Percentiles rank a stretch among this genome's conserved stretches.
phyloP scores from a whole-genome alignment of 1,140 invertebrate genomes.

The Thaumetopoea pityocampa region DNA sequence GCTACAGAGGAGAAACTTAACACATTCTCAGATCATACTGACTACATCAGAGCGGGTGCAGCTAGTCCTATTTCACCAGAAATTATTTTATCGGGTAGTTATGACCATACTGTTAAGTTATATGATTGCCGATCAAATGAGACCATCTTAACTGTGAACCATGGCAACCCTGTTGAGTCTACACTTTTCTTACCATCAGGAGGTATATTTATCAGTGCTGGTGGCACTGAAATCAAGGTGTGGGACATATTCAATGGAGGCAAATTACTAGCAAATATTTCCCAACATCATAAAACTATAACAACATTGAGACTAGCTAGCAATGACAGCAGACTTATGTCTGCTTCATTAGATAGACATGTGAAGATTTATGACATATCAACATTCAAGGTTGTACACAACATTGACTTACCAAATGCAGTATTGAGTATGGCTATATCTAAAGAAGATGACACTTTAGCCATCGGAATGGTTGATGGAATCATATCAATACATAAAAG shows the following conservation, averaged over 20 bases:
- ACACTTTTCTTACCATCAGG: constrained; percentile 92
- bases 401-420: constrained; percentile 92
- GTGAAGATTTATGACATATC: constrained; percentile 95
- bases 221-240: constrained; percentile 93
- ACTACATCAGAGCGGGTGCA: constrained; percentile 90
- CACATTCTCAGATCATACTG: constrained; percentile 83
- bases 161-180: constrained; percentile 94
- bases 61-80: constrained; percentile 86
- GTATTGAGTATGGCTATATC: constrained; percentile 91
- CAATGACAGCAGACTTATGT: constrained; percentile 88
- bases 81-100: constrained; percentile 91
- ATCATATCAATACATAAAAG: constrained; percentile 90
- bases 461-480: constrained; percentile 94
- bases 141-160: constrained; percentile 86
- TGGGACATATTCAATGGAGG: constrained; percentile 95
- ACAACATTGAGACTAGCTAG: constrained; percentile 88
- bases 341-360: constrained; percentile 94
- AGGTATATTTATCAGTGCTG: constrained; percentile 93
- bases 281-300: constrained; percentile 95
- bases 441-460: constrained; percentile 88
- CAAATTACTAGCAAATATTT: constrained; percentile 86
- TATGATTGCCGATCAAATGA: constrained; percentile 89
- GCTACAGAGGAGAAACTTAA: constrained; percentile 84
- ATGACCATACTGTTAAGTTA: constrained; percentile 93
- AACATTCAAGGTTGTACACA: constrained; percentile 91